These are phyloP conservation scores for Drosophila dives DNA, from an alignment of 2,888 invertebrate genomes.

Conservation along the genomic window DNA sequence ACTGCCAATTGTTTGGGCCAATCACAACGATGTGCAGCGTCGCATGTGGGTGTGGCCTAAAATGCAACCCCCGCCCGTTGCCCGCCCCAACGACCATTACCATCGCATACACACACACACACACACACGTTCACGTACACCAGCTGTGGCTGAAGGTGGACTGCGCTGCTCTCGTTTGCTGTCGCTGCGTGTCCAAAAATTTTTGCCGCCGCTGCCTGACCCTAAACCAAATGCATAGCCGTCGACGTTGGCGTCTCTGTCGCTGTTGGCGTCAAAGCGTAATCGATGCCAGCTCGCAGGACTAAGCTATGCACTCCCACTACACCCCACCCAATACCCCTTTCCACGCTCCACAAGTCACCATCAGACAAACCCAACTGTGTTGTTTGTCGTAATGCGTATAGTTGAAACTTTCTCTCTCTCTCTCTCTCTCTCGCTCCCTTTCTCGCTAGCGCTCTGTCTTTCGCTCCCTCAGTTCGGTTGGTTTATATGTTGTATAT, in stretches of 20 bases:
- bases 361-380: not conserved
- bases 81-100: constrained; percentile 24
- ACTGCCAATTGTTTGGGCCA: constrained; percentile 82
- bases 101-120: constrained; percentile 8
- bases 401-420: constrained; percentile 20
- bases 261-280: constrained; percentile 62
- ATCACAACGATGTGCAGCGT: constrained; percentile 82
- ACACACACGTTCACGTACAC: constrained; percentile 1
- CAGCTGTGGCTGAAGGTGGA: constrained; percentile 71
- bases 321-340: not conserved
- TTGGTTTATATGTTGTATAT: constrained; percentile 24
- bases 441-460: not conserved
- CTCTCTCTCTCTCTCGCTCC: not conserved
- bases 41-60: constrained; percentile 84
- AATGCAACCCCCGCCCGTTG: constrained; percentile 81
- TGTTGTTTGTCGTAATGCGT: constrained; percentile 61
- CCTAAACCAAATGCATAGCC: constrained; percentile 54
- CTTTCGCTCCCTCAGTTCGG: not conserved
- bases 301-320: constrained; percentile 29
- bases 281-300: constrained; percentile 56
- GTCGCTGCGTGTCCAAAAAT: constrained; percentile 65
- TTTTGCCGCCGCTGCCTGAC: constrained; percentile 54
- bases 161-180: constrained; percentile 55
- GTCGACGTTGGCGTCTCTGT: constrained; percentile 38
- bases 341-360: not conserved